Base-by-base conservation (phyloP, 2,888 invertebrate species). In the Erebia ligea region DNA sequence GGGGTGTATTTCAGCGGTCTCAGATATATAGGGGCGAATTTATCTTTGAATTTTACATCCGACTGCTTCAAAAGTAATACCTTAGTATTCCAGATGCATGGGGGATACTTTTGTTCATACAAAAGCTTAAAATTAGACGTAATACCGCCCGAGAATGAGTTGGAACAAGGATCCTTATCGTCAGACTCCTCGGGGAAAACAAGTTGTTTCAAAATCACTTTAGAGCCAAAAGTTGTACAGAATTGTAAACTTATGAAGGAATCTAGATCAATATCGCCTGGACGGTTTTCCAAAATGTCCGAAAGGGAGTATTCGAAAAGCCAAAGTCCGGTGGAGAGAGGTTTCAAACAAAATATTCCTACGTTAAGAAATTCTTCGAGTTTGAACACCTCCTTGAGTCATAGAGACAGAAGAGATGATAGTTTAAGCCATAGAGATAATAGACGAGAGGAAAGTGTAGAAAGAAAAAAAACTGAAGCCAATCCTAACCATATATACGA, bases 1-100 rank as follows among this genome's bases (percentile, higher is more conserved):
- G 96, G 96, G 1, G 95, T 98, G 5, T 96, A 97, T 81, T 96
- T 98, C 80, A 96, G 96, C 70, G 98, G 98, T 0, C 93, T 98
- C 15, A 94, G 96, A 67, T 97, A 96, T 80, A 94, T 97, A 58
- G 96, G 96, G 64, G 95, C 95, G 64, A 95, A 96, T 83, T 86
- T 96, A 69, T 91, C 95, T 62, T 96, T 97, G 13, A 94, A 94
- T 77, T 95, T 96, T 81, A 95, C 95, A 57, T 95, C 96, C 2
- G 94, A 94, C 69, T 94, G 95, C 79, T 95, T 97, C 78, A 94
- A 94, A 83, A 91, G 94, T 74, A 97, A 97, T 84, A 95, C 97
- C 59, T 89, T 98, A 78, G 95, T 98, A 79, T 97, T 98, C 87
- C 96, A 97, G 91, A 95, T 98, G 94, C 96, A 96, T 75, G 98